Evolutionary conservation across 2,113 vertebrate genomes (phyloP).

Genomic region (Platysteira castanea): DNA sequence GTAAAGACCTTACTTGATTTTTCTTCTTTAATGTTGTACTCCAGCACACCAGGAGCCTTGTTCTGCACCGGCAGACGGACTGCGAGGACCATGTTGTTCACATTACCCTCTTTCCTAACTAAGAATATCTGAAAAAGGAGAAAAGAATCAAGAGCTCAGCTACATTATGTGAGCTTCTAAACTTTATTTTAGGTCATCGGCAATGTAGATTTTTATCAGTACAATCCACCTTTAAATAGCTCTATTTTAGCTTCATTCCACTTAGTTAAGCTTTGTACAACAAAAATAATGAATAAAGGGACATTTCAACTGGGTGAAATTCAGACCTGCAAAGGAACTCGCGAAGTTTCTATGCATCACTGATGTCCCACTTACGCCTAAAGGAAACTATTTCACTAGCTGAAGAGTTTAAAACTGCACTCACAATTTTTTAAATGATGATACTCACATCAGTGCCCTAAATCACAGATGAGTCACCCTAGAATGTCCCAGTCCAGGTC

Average conservation of each 20-base stretch:
- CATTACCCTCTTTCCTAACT: constrained; percentile 75
- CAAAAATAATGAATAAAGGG: background rate
- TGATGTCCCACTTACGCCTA: background rate
- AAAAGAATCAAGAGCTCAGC: background rate
- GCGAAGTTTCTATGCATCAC: background rate
- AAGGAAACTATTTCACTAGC: background rate
- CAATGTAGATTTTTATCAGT: background rate
- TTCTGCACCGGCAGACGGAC: constrained; percentile 73
- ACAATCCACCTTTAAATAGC: background rate
- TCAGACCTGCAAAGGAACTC: background rate
- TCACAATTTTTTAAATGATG: background rate
- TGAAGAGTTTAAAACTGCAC: background rate
- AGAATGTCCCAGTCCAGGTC: background rate
- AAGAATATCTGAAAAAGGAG: constrained; percentile 74
- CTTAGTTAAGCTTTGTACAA: background rate
- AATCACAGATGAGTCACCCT: background rate
- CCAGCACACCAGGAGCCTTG: constrained; percentile 63
- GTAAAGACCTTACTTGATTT: constrained; percentile 77
- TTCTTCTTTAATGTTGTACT: constrained; percentile 83
- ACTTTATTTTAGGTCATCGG: background rate
- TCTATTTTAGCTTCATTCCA: background rate
- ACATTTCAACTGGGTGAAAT: background rate
- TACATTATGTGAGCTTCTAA: background rate
- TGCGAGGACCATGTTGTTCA: constrained; percentile 74
- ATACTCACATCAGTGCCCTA: background rate